These are phyloP conservation scores for Choloepus didactylus DNA, from an alignment of 2,797 vertebrate genomes.

Conservation along the genomic window DNA sequence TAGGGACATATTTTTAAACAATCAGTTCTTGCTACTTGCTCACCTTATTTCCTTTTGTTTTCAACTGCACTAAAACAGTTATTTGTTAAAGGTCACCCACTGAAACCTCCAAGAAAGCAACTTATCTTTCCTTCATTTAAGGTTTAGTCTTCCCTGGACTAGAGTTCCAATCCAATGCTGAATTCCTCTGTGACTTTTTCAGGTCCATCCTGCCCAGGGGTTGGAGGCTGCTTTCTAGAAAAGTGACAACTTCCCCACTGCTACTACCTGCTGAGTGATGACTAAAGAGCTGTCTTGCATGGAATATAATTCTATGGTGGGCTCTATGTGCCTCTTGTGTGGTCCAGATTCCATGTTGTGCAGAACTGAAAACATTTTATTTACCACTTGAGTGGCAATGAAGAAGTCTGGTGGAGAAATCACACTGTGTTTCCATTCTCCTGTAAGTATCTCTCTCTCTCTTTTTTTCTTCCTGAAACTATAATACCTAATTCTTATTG, in stretches of 20 bases:
- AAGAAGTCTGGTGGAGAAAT: constrained; percentile 57
- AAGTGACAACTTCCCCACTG: background rate
- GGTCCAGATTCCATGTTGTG: constrained; percentile 17
- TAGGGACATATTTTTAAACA: background rate
- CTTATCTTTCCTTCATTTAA: background rate
- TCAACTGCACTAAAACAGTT: background rate
- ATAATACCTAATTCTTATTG: constrained; percentile 75
- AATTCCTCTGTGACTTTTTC: background rate
- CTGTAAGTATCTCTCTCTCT: constrained; percentile 73
- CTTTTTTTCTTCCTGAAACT: constrained; percentile 21
- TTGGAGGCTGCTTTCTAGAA: constrained; percentile 1
- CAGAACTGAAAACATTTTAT: constrained; percentile 63
- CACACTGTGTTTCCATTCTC: constrained; percentile 64
- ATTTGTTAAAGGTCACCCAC: background rate
- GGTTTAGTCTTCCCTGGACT: constrained; percentile 30
- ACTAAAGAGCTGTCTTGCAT: background rate
- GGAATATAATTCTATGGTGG: background rate
- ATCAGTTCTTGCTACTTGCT: background rate
- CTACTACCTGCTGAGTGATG: background rate
- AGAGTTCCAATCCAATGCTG: background rate
- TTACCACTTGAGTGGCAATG: constrained; percentile 52
- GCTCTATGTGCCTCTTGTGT: constrained; percentile 47
- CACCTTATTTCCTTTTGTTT: background rate
- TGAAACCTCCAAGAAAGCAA: background rate
- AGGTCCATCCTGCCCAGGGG: background rate